These are phyloP conservation scores for Hephaestus fuliginosus DNA, from an alignment of 2,797 vertebrate species.

Conservation along the genomic window DNA sequence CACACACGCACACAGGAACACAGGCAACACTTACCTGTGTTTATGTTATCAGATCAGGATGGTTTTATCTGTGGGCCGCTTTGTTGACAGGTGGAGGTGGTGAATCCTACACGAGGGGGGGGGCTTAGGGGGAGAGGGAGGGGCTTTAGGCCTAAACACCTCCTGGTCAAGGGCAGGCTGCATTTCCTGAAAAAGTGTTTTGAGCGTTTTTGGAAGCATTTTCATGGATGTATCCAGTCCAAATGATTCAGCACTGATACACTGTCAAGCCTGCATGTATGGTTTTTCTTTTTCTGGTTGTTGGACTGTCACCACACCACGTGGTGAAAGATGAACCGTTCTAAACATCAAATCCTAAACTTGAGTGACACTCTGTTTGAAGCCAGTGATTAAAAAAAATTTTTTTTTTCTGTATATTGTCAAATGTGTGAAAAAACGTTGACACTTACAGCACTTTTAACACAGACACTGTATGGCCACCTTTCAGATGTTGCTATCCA, in stretches of 20 bases:
- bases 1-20: slow-evolving; percentile 18
- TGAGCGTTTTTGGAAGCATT: background rate
- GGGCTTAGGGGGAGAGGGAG: slow-evolving; percentile 63
- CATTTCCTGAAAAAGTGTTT: background rate
- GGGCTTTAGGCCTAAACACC: slow-evolving; percentile 36
- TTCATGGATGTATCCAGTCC: slow-evolving; percentile 7
- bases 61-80: slow-evolving; percentile 59
- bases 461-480: background rate
- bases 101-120: slow-evolving; percentile 64
- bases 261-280: background rate
- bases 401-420: slow-evolving; percentile 7
- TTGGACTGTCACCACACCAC: background rate
- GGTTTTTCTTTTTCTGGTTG: slow-evolving; percentile 3
- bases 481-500: background rate
- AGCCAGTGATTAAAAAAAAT: background rate
- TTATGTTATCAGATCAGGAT: slow-evolving; percentile 66
- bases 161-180: slow-evolving; percentile 9
- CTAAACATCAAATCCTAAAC: background rate
- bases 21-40: slow-evolving; percentile 63
- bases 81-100: slow-evolving; percentile 73
- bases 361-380: background rate
- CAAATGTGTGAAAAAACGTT: slow-evolving; percentile 13
- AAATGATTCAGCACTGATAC: background rate
- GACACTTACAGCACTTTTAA: background rate
- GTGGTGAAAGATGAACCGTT: background rate